Conservation (phyloP, 1,140 invertebrate species). For the Tetramorium parvispinum region DNA sequence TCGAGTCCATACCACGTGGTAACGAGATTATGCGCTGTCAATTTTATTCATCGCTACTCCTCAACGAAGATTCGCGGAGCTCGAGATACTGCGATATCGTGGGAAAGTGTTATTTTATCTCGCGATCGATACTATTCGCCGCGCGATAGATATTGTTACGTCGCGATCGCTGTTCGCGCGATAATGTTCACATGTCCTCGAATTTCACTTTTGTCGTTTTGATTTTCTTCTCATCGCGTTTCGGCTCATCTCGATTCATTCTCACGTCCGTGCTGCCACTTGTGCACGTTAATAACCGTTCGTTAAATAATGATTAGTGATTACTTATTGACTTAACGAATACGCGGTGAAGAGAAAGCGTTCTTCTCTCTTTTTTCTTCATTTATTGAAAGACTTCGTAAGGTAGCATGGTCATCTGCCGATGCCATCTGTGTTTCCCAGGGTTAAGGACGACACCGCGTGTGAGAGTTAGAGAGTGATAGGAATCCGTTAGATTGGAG, state of each 20-base stretch:
- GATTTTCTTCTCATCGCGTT: background rate
- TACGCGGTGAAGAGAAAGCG: background rate
- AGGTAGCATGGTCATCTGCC: constrained; percentile 10
- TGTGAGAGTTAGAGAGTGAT: constrained; percentile 53
- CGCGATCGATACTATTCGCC: background rate
- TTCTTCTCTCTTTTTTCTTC: background rate
- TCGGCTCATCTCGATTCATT: background rate
- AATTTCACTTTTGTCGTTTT: background rate
- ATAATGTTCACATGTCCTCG: background rate
- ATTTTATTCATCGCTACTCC: constrained; percentile 21
- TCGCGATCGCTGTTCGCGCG: background rate
- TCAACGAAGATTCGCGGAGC: background rate
- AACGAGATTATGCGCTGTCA: constrained; percentile 51
- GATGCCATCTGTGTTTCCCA: constrained; percentile 18
- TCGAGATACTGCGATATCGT: constrained; percentile 6
- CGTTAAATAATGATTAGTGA: constrained; percentile 19
- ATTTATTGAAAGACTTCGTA: background rate
- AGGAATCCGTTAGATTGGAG: constrained; percentile 43
- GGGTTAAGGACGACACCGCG: constrained; percentile 8
- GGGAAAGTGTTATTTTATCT: constrained; percentile 8
- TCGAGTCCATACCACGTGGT: background rate
- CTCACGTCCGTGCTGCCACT: background rate
- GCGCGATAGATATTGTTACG: background rate
- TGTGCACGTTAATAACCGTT: background rate
- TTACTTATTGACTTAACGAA: background rate